A percentile compares a stretch with the other conserved stretches of the same genome.
Conservation (phyloP, 2,797 vertebrate genomes). For the Helarctos malayanus region DNA sequence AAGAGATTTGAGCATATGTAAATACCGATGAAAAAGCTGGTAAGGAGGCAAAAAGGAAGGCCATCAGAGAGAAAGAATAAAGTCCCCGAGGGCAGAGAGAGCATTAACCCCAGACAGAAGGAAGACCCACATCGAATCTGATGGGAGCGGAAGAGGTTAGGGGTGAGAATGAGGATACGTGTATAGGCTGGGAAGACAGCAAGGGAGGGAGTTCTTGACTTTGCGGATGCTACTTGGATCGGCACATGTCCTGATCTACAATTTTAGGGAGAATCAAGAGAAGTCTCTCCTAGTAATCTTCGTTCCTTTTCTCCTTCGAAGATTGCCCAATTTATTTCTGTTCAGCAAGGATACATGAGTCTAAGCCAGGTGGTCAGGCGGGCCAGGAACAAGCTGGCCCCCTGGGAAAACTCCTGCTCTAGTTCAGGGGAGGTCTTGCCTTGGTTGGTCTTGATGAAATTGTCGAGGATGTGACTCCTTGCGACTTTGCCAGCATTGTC, state of each 20-base stretch:
- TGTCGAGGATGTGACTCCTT: conserved; percentile 88
- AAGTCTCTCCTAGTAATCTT: background rate
- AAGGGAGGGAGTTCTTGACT: conserved; percentile 28
- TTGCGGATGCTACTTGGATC: background rate
- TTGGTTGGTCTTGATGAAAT: conserved; percentile 90
- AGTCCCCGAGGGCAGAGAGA: background rate
- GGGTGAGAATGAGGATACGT: background rate
- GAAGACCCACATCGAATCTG: background rate
- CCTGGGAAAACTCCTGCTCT: conserved; percentile 93
- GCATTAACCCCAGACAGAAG: background rate
- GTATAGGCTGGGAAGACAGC: background rate
- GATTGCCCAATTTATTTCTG: background rate
- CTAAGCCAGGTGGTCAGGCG: conserved; percentile 92
- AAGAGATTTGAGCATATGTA: conserved; percentile 31
- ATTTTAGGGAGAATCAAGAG: conserved; percentile 33
- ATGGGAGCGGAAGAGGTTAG: background rate
- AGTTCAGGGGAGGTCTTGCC: conserved; percentile 92
- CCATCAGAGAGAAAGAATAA: background rate
- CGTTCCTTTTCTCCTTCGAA: background rate
- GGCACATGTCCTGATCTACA: conserved; percentile 11
- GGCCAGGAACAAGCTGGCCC: conserved; percentile 93
- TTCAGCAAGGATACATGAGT: conserved; percentile 91
- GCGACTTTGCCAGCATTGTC: conserved; percentile 88
- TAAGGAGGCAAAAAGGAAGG: conserved; percentile 8
- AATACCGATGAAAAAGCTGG: background rate